Evolutionary conservation across 2,797 vertebrate species (phyloP), one percentile per base, ranked within the genome.

Genomic region (Tauraco hartlaubi): DNA sequence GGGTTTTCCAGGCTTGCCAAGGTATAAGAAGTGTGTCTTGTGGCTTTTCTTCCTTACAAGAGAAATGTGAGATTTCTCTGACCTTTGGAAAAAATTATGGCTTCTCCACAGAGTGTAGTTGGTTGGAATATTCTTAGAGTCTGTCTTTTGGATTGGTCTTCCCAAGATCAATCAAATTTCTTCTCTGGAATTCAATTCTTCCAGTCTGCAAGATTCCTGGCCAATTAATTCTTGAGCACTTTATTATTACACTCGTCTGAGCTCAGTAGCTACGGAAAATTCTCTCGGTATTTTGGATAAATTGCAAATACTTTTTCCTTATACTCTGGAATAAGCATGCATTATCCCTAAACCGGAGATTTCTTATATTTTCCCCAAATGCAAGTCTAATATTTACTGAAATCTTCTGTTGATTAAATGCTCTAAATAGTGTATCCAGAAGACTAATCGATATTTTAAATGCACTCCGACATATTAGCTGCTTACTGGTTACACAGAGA

Each of bases 331-430:
- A 74, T 79, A 87, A 79, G 10, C 2, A 4, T 8, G 10, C 22
- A 19, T 88, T 95, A 87, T 54, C 35, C 39, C n/a, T 61, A 77
- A 72, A 74, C 22, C 9, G 0, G 3, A 69, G 49, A 74, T 79
- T 90, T 86, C 71, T 93, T 80, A 7, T 74, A 15, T 92, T 92
- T 90, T 88, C 44, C 76, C 52, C 63, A 81, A 94, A 76, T 61
- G 48, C 26, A 58, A 86, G 23, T 67, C 94, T 90, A 95, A 80
- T 85, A 94, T 85, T 93, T 97, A 92, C 86, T 88, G 69, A 93
- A 96, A 95, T 88, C 6, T 83, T 91, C 74, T 88, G 77, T 75
- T 96, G 85, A 96, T 96, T 96, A 95, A 95, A 95, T 94, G 83
- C 80, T 82, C 41, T 68, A 74, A 79, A 80, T 44, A 93, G 85